Percentiles rank a stretch among this genome's conserved stretches.
Evolutionary conservation across 1,140 invertebrate genomes (phyloP).

Genomic region (Agrypnia vestita): DNA sequence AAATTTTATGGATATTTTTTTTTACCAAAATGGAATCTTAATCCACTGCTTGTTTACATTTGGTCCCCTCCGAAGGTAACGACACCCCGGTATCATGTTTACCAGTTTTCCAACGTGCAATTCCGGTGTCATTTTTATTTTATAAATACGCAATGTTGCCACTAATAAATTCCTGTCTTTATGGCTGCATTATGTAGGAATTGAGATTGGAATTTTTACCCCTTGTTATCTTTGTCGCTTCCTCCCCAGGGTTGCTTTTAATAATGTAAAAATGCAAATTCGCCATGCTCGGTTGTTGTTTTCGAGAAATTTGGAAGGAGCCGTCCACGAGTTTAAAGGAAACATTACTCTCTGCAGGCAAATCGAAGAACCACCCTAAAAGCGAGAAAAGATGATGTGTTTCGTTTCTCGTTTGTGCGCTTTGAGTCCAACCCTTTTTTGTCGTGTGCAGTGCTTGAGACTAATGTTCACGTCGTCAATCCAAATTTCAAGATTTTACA

Average conservation of each 20-base stretch:
- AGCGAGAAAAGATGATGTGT: background rate
- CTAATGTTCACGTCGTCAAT: background rate
- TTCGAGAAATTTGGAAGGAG: background rate
- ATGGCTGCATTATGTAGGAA: constrained; percentile 45
- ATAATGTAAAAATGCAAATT: constrained; percentile 58
- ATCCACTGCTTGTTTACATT: constrained; percentile 28
- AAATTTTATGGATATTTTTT: background rate
- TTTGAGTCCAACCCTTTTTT: no score
- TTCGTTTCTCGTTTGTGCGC: no score
- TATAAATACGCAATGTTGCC: constrained; percentile 47
- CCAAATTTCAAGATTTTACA: background rate
- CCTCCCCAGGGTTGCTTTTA: constrained; percentile 39
- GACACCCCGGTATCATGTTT: constrained; percentile 5
- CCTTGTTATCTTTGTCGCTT: constrained; percentile 11
- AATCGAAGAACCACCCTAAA: background rate
- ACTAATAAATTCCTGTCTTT: constrained; percentile 51
- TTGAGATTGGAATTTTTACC: constrained; percentile 52
- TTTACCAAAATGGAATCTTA: constrained; percentile 7
- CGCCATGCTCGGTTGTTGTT: constrained; percentile 6
- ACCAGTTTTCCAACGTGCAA: constrained; percentile 27
- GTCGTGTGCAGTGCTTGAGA: no score
- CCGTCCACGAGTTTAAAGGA: background rate
- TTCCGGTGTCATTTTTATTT: constrained; percentile 42
- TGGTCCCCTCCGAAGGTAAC: background rate
- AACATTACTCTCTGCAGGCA: background rate